Evolutionary conservation across 2,888 invertebrate genomes (phyloP), one percentile per base, ranked within the genome.

Genomic region (Hymenopus coronatus): DNA sequence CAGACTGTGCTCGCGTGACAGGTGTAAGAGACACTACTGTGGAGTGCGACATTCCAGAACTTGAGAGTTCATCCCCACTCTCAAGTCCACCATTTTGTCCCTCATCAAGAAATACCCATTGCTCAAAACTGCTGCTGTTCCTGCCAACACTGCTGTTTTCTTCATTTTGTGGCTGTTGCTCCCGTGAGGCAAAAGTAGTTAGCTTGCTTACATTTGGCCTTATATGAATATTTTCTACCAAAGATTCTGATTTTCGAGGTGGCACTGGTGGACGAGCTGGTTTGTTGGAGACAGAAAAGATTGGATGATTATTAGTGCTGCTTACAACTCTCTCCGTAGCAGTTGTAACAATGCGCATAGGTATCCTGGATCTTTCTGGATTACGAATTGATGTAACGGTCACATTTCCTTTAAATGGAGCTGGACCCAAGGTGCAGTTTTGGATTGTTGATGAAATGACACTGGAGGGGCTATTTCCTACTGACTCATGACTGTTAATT

Each of bases 261-360:
- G 94, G 94, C 28, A 94, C 93, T 0, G 94, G 94, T 1, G 94
- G 94, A 88, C 94, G 89, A 25, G 91, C 91, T 9, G 92, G 88
- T 89, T 93, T 93, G 12, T 81, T 86, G 28, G 86, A 28, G 25
- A 81, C 25, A 70, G 54, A 70, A 70, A 70, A 70, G 20, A 86
- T 8, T 40, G 40, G 40, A 83, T 89, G 85, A 30, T 87, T 89
- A 27, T 70, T 89, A 7, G 88, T 46, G 8, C 88, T 83, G 15
- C 70, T 88, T 28, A 83, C 81, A 28, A 70, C n/a, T 7, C 40
- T 70, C 14, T 87, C 93, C 92, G 89, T 91, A 92, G 87, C 89
- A 46, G 86, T 30, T 27, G 33, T 87, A 25, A 70, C 54, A 27
- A 46, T 91, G 91, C 82, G 92, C 91, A 27, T 91, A 91, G 14